Evolutionary conservation across 2,888 invertebrate genomes (phyloP), one percentile per base, ranked within the genome.

Genomic region (Eupeodes luniger): DNA sequence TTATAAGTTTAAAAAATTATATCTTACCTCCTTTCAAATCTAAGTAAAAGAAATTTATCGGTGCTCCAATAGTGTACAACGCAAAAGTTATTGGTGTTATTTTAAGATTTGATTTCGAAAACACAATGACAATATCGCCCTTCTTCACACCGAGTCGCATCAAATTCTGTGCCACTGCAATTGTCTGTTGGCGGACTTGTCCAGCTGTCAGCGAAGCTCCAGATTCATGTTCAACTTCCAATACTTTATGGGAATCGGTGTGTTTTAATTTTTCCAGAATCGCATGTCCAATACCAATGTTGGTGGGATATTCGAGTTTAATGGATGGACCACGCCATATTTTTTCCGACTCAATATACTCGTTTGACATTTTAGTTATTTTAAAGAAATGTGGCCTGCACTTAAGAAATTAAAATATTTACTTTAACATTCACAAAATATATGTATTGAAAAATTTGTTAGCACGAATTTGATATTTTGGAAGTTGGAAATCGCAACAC

Each of bases 11-110:
- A 10, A 11, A 27, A 27, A 27, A 2, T 40, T 11, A 1, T 16
- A 2, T 16, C 87, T 70, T 62, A 90, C 90, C 90, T 55, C 69
- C 75, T 40, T 89, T 76, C 3, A 90, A 77, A 19, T 83, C 81
- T 0, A 89, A 79, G 44, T 90, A 90, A 75, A 90, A 90, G 62
- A 87, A 90, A 34, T 89, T 90, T 0, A 90, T 70, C 12, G 88
- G 83, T 7, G 89, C 85, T 51, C 89, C 90, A 11, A 89, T 66
- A 12, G 89, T 53, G 16, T 87, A 79, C 3, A 85, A 78, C 5
- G 89, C 90, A 64, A 90, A 90, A 4, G 90, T 85, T 10, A 90
- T 64, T 1, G 85, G 84, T 3, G 90, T 89, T 4, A 85, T 81
- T 64, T 72, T 53, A 3, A 67, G 16, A 62, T 86, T 90, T n/a